phyloP scores from a whole-genome alignment of 92 coral and sea anemone species.

The Umimayanthus chanpuru region DNA sequence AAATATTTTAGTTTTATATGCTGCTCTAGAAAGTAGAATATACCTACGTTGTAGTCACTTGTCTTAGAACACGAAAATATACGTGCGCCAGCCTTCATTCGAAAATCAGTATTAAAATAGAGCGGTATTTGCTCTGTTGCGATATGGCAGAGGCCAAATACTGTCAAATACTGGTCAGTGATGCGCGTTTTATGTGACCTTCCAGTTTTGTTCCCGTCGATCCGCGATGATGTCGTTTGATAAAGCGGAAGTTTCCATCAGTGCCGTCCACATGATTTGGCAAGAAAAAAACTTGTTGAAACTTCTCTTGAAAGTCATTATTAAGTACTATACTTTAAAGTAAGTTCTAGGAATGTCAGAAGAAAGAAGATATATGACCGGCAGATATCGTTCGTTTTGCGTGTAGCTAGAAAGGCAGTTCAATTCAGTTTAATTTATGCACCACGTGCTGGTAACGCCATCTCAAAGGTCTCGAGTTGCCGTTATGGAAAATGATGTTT shows the following conservation, averaged over 20 bases:
- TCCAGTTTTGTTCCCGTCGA: not conserved
- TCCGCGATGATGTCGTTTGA: not conserved
- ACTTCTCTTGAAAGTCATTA: not conserved
- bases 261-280: not conserved
- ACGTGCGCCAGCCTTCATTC: not conserved
- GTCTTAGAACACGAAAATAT: not conserved
- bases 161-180: not conserved
- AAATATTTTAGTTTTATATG: not conserved
- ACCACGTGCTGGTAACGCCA: not conserved
- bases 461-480: not conserved
- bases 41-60: not conserved
- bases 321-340: not conserved
- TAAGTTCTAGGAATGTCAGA: not conserved
- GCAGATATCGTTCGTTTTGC: not conserved
- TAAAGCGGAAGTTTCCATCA: not conserved
- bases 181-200: not conserved
- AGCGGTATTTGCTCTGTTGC: not conserved
- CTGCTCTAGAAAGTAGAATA: not conserved
- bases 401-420: not conserved
- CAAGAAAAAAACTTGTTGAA: not conserved
- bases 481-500: not conserved
- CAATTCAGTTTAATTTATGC: no score
- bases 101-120: not conserved
- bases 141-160: not conserved
- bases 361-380: not conserved